A percentile compares a stretch with the other conserved stretches of the same genome.
These are phyloP conservation scores for Labeo calbasu DNA, from an alignment of 2,797 vertebrate genomes.

Conservation along the genomic window DNA sequence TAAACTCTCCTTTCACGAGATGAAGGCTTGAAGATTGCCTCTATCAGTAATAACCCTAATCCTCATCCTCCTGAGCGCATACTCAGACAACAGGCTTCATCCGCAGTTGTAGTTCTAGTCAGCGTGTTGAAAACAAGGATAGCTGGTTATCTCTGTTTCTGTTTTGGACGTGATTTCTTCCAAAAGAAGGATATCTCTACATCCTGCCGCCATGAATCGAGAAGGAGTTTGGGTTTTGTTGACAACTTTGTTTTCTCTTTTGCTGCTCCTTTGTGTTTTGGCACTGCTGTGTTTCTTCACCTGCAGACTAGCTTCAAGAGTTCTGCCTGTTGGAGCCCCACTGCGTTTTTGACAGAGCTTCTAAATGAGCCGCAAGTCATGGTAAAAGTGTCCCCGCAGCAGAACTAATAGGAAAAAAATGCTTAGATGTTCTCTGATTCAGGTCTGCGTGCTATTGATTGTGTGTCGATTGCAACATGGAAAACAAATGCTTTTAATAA, in stretches of 20 bases:
- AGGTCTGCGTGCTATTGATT: background rate
- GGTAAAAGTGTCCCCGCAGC: slow-evolving; percentile 21
- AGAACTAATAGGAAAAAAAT: background rate
- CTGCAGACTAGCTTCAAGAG: slow-evolving; percentile 75
- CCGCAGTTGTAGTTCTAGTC: background rate
- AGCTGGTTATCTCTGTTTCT: slow-evolving; percentile 1
- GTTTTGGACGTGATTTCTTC: background rate
- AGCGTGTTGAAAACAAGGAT: background rate
- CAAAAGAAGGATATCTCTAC: background rate
- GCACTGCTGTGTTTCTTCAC: slow-evolving; percentile 77
- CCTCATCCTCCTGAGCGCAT: slow-evolving; percentile 28
- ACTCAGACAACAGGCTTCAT: background rate
- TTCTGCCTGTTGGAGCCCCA: slow-evolving; percentile 71
- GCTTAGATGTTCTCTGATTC: background rate
- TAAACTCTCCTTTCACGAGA: slow-evolving; percentile 7
- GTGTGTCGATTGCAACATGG: background rate
- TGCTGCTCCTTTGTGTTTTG: slow-evolving; percentile 69
- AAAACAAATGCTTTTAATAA: background rate
- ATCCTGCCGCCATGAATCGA: slow-evolving; percentile 60
- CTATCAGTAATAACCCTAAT: slow-evolving; percentile 56
- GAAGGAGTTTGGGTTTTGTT: slow-evolving; percentile 62
- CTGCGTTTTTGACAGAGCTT: slow-evolving; percentile 66
- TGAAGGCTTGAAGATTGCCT: slow-evolving; percentile 1
- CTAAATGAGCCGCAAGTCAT: background rate
- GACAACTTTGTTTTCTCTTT: slow-evolving; percentile 66